Evolutionary conservation across 2,113 vertebrate species (phyloP).

Genomic region (Crocuta crocuta): DNA sequence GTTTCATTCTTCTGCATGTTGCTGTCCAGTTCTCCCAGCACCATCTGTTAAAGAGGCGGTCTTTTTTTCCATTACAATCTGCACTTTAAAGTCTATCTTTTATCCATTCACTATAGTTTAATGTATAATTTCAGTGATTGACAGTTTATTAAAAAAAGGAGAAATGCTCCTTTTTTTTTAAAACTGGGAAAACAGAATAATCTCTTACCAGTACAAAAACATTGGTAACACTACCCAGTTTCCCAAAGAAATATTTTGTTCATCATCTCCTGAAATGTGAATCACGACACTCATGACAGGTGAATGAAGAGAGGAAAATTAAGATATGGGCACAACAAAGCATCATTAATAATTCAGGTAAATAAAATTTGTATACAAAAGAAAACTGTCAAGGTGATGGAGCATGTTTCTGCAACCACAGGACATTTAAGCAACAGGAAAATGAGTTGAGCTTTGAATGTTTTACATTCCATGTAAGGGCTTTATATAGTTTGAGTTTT

Average conservation of each 20-base stretch:
- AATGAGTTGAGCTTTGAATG: constrained; percentile 74
- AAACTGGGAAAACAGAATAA: constrained; percentile 82
- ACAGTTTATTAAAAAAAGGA: constrained; percentile 82
- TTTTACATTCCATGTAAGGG: constrained; percentile 71
- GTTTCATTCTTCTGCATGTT: no score
- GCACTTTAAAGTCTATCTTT: constrained; percentile 86
- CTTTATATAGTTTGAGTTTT: constrained; percentile 78
- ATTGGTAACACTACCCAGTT: constrained; percentile 81
- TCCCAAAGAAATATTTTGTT: constrained; percentile 86
- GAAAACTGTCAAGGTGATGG: constrained; percentile 86
- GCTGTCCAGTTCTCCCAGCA: no score
- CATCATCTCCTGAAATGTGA: constrained; percentile 81
- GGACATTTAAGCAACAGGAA: constrained; percentile 76
- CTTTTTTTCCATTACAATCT: neutral
- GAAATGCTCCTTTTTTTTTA: constrained; percentile 73
- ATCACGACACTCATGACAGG: constrained; percentile 86
- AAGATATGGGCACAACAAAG: constrained; percentile 87
- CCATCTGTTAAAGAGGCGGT: no score
- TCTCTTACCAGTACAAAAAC: constrained; percentile 86
- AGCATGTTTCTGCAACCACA: constrained; percentile 80
- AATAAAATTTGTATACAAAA: constrained; percentile 86
- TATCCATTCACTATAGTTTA: constrained; percentile 82
- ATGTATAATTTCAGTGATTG: constrained; percentile 84
- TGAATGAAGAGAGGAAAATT: constrained; percentile 87
- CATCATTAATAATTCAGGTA: constrained; percentile 88